These are phyloP conservation scores for Melanotaenia duboulayi DNA, from an alignment of 2,113 vertebrate species.

Conservation along the genomic window DNA sequence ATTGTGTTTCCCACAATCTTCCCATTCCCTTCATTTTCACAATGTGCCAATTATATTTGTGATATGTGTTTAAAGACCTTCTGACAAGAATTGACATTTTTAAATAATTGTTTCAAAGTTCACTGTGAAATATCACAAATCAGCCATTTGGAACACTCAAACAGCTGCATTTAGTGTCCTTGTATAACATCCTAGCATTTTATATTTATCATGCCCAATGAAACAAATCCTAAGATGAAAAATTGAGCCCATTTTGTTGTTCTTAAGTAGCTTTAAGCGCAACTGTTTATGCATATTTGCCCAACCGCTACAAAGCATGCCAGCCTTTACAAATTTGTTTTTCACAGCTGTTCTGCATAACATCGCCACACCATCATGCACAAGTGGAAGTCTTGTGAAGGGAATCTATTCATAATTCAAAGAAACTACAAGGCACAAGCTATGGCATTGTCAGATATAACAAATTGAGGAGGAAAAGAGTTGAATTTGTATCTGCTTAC, in stretches of 20 bases:
- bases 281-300: constrained; percentile 76
- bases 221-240: constrained; percentile 71
- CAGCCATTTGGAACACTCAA: constrained; percentile 62
- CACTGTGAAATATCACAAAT: constrained; percentile 43
- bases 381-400: constrained; percentile 53
- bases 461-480: constrained; percentile 80
- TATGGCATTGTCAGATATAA: constrained; percentile 80
- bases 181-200: constrained; percentile 35
- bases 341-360: constrained; percentile 73
- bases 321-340: constrained; percentile 68
- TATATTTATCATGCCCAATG: constrained; percentile 66
- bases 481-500: constrained; percentile 83
- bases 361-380: constrained; percentile 54
- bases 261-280: constrained; percentile 75
- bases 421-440: constrained; percentile 71
- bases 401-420: constrained; percentile 81
- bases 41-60: constrained; percentile 20
- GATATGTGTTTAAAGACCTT: constrained; percentile 9
- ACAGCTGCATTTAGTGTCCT: constrained; percentile 33
- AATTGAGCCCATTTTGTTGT: constrained; percentile 70
- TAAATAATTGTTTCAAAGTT: neutral
- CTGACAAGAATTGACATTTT: constrained; percentile 33
- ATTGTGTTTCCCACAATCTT: constrained; percentile 1
- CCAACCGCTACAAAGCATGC: constrained; percentile 60
- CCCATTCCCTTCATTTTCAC: neutral